Evolutionary conservation across 2,113 vertebrate genomes (phyloP).

Genomic region (Tyto alba): DNA sequence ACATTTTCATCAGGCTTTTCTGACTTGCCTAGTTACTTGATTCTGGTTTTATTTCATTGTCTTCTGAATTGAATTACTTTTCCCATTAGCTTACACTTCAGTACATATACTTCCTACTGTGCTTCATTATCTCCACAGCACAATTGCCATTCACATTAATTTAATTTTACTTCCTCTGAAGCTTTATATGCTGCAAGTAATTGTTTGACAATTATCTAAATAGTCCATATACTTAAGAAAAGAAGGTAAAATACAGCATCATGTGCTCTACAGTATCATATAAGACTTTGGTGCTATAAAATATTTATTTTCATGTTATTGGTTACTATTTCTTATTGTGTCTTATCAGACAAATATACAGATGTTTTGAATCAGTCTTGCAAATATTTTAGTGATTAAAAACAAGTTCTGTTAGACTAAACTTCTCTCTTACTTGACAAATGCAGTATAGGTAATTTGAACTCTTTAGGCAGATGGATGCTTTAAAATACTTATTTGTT

Average conservation of each 20-base stretch:
- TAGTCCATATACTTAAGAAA: neutral
- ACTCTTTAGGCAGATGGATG: neutral
- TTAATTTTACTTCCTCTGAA: constrained; percentile 23
- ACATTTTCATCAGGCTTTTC: neutral
- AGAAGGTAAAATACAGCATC: neutral
- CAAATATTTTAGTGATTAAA: neutral
- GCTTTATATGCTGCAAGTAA: neutral
- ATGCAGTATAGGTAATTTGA: neutral
- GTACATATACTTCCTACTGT: constrained; percentile 13
- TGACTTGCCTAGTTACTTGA: neutral
- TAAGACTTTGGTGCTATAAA: neutral
- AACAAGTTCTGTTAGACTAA: neutral
- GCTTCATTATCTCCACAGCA: constrained; percentile 25
- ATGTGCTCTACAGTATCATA: neutral
- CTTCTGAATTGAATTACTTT: neutral
- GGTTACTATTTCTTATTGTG: neutral
- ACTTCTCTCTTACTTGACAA: neutral
- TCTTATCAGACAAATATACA: neutral
- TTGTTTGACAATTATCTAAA: constrained; percentile 23
- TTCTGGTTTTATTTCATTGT: constrained; percentile 10
- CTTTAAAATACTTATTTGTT: constrained; percentile 33
- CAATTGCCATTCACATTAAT: constrained; percentile 2
- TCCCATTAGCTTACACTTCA: constrained; percentile 15
- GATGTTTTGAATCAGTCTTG: neutral
- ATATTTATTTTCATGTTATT: neutral